Evolutionary conservation across 2,113 vertebrate species (phyloP).

Genomic region (Smithornis capensis): DNA sequence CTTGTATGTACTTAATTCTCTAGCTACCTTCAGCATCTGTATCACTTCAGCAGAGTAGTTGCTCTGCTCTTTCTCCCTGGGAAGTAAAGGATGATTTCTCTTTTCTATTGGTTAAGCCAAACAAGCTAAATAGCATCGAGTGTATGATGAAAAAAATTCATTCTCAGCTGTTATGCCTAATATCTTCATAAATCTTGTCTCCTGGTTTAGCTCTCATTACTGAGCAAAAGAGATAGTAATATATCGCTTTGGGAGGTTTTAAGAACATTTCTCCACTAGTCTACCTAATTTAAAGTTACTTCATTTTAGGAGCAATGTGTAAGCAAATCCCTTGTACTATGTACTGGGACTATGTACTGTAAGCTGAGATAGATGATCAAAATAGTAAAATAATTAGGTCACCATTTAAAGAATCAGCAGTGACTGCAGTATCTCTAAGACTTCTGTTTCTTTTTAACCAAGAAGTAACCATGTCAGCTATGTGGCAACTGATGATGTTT

Average conservation of each 20-base stretch:
- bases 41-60: neutral
- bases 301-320: neutral
- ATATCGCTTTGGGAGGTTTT: neutral
- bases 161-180: neutral
- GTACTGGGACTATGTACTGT: neutral
- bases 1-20: neutral
- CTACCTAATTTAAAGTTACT: slow-evolving; percentile 15
- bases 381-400: neutral
- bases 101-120: neutral
- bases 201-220: neutral
- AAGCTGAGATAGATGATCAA: neutral
- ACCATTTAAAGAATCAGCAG: neutral
- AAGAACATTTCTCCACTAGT: neutral
- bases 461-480: neutral
- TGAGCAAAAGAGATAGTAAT: neutral
- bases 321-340: slow-evolving; percentile 18
- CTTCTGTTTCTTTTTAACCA: neutral
- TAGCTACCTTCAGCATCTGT: neutral
- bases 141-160: neutral
- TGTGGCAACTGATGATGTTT: neutral
- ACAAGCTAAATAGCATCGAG: neutral
- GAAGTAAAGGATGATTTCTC: neutral
- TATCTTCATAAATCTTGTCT: slow-evolving; percentile 25
- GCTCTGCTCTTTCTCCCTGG: neutral
- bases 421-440: neutral